Evolutionary conservation across 2,888 invertebrate species (phyloP).

Genomic region (Podabrus alpinus): DNA sequence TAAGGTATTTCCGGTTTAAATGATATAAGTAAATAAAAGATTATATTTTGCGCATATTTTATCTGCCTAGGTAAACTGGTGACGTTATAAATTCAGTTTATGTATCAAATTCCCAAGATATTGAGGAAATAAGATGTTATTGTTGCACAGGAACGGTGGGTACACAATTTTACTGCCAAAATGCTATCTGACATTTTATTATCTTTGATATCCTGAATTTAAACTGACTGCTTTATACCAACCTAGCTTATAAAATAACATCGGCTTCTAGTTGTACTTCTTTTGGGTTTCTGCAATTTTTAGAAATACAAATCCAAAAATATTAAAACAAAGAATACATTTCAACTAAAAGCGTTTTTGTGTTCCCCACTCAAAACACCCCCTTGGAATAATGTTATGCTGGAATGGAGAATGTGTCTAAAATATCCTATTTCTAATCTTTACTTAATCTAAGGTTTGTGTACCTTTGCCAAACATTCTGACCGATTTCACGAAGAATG

Average conservation of each 20-base stretch:
- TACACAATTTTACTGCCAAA: neutral
- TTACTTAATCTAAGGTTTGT: slow-evolving; percentile 12
- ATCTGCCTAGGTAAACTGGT: neutral
- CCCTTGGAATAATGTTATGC: neutral
- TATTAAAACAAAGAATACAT: slow-evolving; percentile 4
- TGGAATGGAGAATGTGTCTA: neutral
- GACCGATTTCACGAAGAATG: slow-evolving; percentile 6
- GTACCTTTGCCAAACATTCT: slow-evolving; percentile 6
- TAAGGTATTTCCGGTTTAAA: neutral
- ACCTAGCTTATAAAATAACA: neutral
- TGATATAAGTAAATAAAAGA: neutral
- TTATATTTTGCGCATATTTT: neutral
- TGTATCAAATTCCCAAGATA: neutral
- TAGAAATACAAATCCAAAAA: neutral
- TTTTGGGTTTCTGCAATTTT: neutral
- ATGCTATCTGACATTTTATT: slow-evolving; percentile 5
- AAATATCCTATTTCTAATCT: slow-evolving; percentile 24
- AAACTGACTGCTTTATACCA: neutral
- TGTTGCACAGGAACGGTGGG: neutral
- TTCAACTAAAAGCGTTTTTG: slow-evolving; percentile 23
- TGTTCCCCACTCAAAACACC: neutral
- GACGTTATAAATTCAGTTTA: neutral
- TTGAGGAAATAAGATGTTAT: neutral
- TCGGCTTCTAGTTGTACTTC: neutral
- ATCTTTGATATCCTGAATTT: slow-evolving; percentile 2